These are phyloP conservation scores for Lepisosteus osseus DNA, from an alignment of 2,113 vertebrate genomes.

Conservation along the genomic window DNA sequence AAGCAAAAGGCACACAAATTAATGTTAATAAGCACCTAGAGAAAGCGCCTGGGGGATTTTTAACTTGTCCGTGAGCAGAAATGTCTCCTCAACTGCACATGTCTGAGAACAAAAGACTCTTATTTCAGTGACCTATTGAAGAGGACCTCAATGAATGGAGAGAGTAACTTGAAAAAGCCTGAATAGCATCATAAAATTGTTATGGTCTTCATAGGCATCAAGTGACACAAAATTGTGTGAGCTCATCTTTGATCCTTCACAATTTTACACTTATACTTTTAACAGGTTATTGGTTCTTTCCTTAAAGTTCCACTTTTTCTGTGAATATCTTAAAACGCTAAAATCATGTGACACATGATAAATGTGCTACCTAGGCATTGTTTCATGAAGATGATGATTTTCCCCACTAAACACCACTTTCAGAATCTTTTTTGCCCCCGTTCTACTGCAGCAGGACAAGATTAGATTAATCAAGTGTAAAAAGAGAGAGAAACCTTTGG, in stretches of 20 bases:
- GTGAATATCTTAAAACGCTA: no score
- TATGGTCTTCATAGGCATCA: not conserved
- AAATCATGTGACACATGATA: no score
- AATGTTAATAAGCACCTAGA: conserved; percentile 4
- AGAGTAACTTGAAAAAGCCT: not conserved
- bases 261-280: no score
- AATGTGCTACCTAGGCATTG: no score
- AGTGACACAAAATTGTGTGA: not conserved
- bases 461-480: not conserved
- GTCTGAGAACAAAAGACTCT: conserved; percentile 1
- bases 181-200: not conserved
- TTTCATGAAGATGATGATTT: no score
- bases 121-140: not conserved
- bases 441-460: not conserved
- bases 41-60: not conserved
- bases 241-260: no score
- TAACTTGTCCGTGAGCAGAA: not conserved
- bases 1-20: not conserved
- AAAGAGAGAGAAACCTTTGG: not conserved
- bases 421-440: not conserved
- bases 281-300: no score
- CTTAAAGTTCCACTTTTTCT: no score
- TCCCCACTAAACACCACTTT: no score
- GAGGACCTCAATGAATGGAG: not conserved
- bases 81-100: not conserved